A percentile compares a stretch with the other conserved stretches of the same genome.
Evolutionary conservation across 2,113 vertebrate genomes (phyloP).

Genomic region (Tragelaphus buxtoni): DNA sequence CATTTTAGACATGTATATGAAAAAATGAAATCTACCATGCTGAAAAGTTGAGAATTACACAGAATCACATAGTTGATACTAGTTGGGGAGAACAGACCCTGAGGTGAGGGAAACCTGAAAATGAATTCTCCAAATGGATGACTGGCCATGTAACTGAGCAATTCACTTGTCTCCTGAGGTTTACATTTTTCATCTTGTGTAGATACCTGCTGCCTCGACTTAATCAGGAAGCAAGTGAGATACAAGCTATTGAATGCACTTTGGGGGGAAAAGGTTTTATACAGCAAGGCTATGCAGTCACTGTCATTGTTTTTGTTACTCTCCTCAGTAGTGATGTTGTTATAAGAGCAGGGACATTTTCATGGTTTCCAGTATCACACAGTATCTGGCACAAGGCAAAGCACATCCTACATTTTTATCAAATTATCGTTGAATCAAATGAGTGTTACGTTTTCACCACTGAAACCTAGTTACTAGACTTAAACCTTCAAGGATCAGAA

Average conservation of each 20-base stretch:
- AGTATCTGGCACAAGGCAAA: background rate
- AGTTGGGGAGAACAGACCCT: background rate
- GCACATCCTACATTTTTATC: background rate
- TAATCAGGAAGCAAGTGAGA: background rate
- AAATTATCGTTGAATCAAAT: background rate
- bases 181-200: background rate
- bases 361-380: background rate
- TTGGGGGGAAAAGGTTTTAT: background rate
- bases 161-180: background rate
- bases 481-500: background rate
- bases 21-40: background rate
- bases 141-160: background rate
- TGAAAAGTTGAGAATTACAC: background rate
- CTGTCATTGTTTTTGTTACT: background rate
- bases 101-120: background rate
- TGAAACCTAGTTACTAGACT: background rate
- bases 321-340: background rate
- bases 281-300: background rate
- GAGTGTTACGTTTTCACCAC: background rate
- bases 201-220: background rate
- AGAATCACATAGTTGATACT: background rate
- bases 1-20: background rate
- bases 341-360: background rate
- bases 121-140: background rate
- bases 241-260: background rate